A percentile compares a stretch with the other conserved stretches of the same genome.
These are phyloP conservation scores for Melanostigma gelatinosum DNA, from an alignment of 2,113 vertebrate genomes.

Conservation along the genomic window DNA sequence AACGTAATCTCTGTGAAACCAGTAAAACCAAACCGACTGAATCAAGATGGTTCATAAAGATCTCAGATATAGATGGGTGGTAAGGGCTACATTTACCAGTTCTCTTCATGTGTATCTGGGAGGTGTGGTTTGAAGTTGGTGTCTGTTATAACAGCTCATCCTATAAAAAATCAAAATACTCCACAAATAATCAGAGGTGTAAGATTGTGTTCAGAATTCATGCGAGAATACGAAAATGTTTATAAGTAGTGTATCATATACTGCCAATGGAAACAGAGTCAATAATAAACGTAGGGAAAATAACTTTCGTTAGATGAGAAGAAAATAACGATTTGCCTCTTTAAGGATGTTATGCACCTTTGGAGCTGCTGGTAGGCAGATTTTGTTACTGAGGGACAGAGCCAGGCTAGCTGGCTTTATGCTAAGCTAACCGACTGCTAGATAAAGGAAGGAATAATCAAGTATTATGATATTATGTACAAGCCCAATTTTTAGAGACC, in stretches of 20 bases:
- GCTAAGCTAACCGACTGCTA: not conserved
- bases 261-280: not conserved
- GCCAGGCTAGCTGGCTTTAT: not conserved
- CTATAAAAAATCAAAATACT: not conserved
- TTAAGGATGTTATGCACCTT: not conserved
- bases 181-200: not conserved
- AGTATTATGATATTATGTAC: not conserved
- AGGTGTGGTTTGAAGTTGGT: not conserved
- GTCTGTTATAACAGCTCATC: not conserved
- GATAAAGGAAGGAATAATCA: not conserved
- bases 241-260: not conserved
- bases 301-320: too few relatives aligned
- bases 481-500: not conserved
- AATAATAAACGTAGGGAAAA: not conserved
- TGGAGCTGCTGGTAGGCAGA: not conserved
- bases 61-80: not conserved
- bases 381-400: not conserved
- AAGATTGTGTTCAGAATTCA: not conserved
- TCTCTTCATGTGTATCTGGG: not conserved
- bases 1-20: not conserved
- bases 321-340: not conserved
- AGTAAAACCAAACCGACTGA: not conserved
- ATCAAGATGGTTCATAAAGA: constrained; percentile 6
- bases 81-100: not conserved
- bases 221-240: not conserved